Evolutionary conservation across 2,113 vertebrate species (phyloP).

Genomic region (Hiodon alosoides): DNA sequence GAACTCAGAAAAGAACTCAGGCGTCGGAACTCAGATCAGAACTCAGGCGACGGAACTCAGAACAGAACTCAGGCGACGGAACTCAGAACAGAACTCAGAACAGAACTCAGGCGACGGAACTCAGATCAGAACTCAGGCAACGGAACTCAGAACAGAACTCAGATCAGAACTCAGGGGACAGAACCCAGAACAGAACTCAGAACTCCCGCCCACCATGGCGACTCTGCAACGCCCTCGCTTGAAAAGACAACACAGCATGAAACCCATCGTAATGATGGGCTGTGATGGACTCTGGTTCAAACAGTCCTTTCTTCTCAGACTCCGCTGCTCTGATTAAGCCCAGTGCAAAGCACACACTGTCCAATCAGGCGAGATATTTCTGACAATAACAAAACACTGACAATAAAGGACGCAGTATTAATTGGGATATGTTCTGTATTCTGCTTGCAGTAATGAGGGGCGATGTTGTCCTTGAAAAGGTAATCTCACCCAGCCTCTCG

Average conservation of each 20-base stretch:
- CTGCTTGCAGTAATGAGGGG: not conserved
- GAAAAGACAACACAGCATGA: not conserved
- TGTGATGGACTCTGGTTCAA: constrained; percentile 4
- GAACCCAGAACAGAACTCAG: no score
- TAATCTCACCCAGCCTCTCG: not conserved
- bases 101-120: no score
- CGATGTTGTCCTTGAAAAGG: not conserved
- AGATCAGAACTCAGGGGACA: no score
- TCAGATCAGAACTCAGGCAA: no score
- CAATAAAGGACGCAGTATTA: not conserved
- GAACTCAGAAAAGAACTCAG: no score
- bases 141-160: no score
- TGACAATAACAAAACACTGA: not conserved
- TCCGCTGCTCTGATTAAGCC: not conserved
- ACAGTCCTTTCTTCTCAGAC: not conserved
- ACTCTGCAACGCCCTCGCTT: not conserved
- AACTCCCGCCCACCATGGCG: no score
- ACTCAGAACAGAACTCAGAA: no score
- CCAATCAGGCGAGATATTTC: not conserved
- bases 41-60: no score
- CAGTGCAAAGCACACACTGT: not conserved
- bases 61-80: no score
- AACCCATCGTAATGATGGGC: not conserved
- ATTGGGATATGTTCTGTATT: constrained; percentile 11
- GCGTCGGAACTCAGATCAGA: no score